These are phyloP conservation scores for Calephelis nemesis DNA, from an alignment of 1,140 invertebrate species.

Conservation along the genomic window DNA sequence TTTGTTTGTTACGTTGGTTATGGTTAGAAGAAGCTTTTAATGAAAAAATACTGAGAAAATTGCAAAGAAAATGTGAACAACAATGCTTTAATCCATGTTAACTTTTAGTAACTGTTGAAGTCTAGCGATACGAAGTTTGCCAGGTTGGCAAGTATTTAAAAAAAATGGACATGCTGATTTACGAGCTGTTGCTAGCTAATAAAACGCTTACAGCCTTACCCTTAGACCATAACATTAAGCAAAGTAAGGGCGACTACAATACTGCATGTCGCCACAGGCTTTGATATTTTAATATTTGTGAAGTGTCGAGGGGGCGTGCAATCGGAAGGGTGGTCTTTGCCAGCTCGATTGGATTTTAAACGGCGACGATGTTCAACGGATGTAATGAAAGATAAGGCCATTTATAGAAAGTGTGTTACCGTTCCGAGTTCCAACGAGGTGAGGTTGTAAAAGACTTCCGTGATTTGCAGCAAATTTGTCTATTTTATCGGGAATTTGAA, in stretches of 20 bases:
- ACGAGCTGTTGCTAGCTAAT: too few species aligned
- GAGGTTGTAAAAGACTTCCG: neutral
- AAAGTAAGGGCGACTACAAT: slow-evolving; percentile 25
- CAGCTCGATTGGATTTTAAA: slow-evolving; percentile 23
- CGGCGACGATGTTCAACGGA: slow-evolving; percentile 6
- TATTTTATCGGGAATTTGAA: neutral
- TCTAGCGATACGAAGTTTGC: too few species aligned
- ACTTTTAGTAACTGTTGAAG: too few species aligned
- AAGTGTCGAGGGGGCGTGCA: slow-evolving; percentile 22
- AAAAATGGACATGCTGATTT: too few species aligned
- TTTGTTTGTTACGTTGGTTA: too few species aligned
- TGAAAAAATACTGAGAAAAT: too few species aligned
- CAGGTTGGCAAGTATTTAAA: too few species aligned
- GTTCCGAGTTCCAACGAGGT: neutral
- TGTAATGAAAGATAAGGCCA: slow-evolving; percentile 13
- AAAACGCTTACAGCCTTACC: neutral
- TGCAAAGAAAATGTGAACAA: too few species aligned
- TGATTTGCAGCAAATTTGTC: slow-evolving; percentile 9
- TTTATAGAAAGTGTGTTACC: slow-evolving; percentile 10
- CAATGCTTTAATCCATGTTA: too few species aligned
- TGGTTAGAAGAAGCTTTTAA: too few species aligned
- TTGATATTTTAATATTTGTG: slow-evolving; percentile 45
- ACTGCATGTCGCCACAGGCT: slow-evolving; percentile 36
- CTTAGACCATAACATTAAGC: slow-evolving; percentile 16
- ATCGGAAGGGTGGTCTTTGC: slow-evolving; percentile 25